Base-by-base conservation (phyloP, 2,797 vertebrate genomes). In the Ambastaia sidthimunki region DNA sequence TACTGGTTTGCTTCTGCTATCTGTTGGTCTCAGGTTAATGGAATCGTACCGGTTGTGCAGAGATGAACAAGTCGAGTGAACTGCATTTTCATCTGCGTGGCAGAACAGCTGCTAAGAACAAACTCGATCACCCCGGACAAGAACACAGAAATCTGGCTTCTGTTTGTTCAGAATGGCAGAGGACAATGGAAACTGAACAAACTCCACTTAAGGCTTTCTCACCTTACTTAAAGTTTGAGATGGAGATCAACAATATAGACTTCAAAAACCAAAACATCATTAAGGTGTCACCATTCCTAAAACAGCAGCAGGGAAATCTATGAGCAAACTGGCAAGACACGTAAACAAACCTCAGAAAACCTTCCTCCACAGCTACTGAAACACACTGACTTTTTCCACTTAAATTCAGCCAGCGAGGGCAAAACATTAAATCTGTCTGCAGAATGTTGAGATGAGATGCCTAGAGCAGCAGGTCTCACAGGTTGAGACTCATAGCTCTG, bases 11-110 rank as follows among this genome's bases (percentile, higher is more conserved):
- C 72, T 78, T 82, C 71, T 81, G 71, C 75, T 78, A 73, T 80
- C 74, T 71, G 82, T 78, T 52, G 52, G 12, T 57, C 54, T 76
- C 78, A 86, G 85, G 85, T 87, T 55, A 80, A 74, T 55, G 19
- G 52, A 34, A 78, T 82, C 75, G 67, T 70, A 76, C 75, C 25
- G 7, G 83, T 85, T 76, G 78, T 80, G 11, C 57, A 80, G 79
- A 81, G 76, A 81, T 71, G 1, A 71, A 79, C 57, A 60, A 76
- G 1, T 78, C 41, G 76, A 47, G 69, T 62, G 63, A 71, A 10
- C 44, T 28, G 31, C 9, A 19, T 15, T 75, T 37, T 70, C 19
- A 1, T 31, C 41, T 76, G 60, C 57, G 23, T 25, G 31, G 48
- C 4, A 52, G 65, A 80, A 73, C 83, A 85, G 83, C 83, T 85